A percentile compares a stretch with the other conserved stretches of the same genome.
These are phyloP conservation scores for Cephus pulcher DNA, from an alignment of 2,888 invertebrate species.

Conservation along the genomic window DNA sequence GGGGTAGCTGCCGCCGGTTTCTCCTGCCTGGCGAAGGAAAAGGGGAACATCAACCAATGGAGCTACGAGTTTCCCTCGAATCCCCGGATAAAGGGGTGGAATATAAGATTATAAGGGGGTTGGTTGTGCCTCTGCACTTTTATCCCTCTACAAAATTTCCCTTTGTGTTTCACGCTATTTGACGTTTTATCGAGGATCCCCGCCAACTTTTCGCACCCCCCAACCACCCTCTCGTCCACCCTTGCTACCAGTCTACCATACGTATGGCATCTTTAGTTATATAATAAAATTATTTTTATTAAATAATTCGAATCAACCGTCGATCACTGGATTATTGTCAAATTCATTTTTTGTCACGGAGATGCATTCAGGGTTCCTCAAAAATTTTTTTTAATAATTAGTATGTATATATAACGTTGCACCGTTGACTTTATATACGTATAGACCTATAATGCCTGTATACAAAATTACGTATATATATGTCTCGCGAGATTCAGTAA, in stretches of 20 bases:
- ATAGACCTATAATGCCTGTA: too few species aligned
- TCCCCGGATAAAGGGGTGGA: constrained; percentile 16
- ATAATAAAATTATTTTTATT: background rate
- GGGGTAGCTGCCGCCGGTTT: background rate
- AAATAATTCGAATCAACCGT: background rate
- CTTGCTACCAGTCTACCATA: too few species aligned
- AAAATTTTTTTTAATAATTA: background rate
- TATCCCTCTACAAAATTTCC: constrained; percentile 1
- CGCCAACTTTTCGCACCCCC: background rate
- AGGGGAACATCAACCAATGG: constrained; percentile 21
- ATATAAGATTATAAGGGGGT: constrained; percentile 5
- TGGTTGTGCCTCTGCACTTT: constrained; percentile 4
- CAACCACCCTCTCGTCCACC: too few species aligned
- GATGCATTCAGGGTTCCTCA: too few species aligned
- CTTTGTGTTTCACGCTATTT: constrained; percentile 13
- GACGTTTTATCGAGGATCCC: constrained; percentile 14
- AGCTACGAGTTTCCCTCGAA: constrained; percentile 20
- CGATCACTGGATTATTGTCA: background rate
- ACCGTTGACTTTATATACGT: too few species aligned
- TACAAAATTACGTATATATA: background rate
- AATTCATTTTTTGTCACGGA: background rate
- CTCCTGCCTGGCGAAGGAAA: background rate
- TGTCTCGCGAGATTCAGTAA: constrained; percentile 12
- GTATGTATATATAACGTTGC: too few species aligned
- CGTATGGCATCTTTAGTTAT: background rate